Evolutionary conservation across 2,888 invertebrate genomes (phyloP).

Genomic region (Clunio marinus): DNA sequence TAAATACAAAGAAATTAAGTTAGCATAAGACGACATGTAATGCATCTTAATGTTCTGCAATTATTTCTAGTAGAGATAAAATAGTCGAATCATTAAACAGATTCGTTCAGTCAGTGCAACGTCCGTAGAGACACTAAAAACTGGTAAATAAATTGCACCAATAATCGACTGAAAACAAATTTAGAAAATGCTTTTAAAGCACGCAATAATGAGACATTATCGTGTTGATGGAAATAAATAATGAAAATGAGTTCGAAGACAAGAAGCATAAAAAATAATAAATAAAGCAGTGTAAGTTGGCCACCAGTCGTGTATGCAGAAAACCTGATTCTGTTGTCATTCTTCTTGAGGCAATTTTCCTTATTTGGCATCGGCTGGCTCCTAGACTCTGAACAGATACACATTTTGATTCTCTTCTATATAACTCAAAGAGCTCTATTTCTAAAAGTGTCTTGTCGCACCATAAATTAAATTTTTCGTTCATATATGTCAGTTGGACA

Average conservation of each 20-base stretch:
- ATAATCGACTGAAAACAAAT: not conserved
- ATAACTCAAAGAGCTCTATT: not conserved
- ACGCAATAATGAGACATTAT: conserved; percentile 7
- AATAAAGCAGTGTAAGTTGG: not conserved
- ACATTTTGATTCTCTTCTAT: not conserved
- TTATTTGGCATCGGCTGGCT: not conserved
- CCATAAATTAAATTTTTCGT: not conserved
- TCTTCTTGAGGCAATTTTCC: not conserved
- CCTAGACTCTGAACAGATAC: not conserved
- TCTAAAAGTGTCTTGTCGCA: conserved; percentile 10
- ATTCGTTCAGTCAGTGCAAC: not conserved
- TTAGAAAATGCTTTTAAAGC: conserved; percentile 7
- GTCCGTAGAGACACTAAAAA: not conserved
- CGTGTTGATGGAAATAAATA: conserved; percentile 3
- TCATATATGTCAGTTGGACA: not conserved
- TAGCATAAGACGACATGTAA: too few relatives aligned
- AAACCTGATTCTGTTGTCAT: too few relatives aligned
- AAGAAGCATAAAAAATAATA: too few relatives aligned
- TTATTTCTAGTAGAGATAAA: too few relatives aligned
- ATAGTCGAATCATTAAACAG: not conserved
- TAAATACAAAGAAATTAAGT: too few relatives aligned
- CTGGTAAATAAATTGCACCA: conserved; percentile 7
- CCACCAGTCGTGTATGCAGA: not conserved
- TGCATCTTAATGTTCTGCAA: too few relatives aligned
- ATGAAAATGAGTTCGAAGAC: conserved; percentile 7